A percentile compares a stretch with the other conserved stretches of the same genome.
phyloP scores from a whole-genome alignment of 1,140 invertebrate species.

The Philotrypesis tridentata region DNA sequence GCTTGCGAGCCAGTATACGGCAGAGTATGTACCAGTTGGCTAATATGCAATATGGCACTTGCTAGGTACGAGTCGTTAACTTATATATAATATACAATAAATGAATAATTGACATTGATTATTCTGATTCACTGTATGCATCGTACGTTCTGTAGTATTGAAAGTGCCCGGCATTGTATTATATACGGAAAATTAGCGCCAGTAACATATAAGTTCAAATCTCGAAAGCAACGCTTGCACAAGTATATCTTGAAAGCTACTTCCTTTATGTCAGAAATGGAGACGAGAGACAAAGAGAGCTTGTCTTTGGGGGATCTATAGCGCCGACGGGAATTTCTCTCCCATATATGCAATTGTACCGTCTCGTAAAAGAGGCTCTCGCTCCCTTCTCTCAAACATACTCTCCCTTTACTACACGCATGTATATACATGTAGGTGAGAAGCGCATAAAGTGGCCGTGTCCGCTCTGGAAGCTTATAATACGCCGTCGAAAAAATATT shows the following conservation, averaged over 20 bases:
- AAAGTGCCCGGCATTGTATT: too few species aligned
- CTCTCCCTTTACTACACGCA: neutral
- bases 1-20: neutral
- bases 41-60: slow-evolving; percentile 17
- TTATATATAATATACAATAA: neutral
- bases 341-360: slow-evolving; percentile 6
- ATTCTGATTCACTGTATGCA: neutral
- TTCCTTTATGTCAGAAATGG: slow-evolving; percentile 5
- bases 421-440: neutral
- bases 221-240: neutral
- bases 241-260: neutral
- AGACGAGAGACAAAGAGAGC: neutral
- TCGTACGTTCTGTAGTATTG: neutral
- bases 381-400: neutral
- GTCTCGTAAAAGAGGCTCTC: neutral
- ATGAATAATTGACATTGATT: too few species aligned
- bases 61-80: neutral
- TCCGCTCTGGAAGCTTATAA: slow-evolving; percentile 42
- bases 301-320: slow-evolving; percentile 32
- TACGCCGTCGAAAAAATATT: slow-evolving; percentile 52
- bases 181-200: too few species aligned
- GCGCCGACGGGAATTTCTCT: slow-evolving; percentile 37
- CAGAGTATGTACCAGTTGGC: neutral
- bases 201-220: neutral
- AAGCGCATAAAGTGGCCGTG: neutral